Conservation (phyloP, 2,888 invertebrate species). For the Camptogramma bilineatum region DNA sequence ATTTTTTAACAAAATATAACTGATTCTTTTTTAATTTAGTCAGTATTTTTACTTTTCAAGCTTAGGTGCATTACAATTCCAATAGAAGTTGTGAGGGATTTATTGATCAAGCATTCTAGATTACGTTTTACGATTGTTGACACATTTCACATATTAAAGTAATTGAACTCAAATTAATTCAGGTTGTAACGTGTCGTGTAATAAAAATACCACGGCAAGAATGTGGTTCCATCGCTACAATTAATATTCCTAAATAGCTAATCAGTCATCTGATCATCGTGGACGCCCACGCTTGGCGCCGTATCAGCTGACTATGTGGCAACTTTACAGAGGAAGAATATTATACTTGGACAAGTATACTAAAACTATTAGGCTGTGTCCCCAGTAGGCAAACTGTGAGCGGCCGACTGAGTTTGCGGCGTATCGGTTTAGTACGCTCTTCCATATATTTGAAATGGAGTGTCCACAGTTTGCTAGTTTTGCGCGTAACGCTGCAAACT, state of each 20-base stretch:
- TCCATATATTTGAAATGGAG: too few relatives aligned
- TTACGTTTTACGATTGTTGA: conserved; percentile 14
- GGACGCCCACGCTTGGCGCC: conserved; percentile 75
- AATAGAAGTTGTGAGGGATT: neutral
- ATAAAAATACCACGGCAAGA: conserved; percentile 63
- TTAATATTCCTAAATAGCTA: conserved; percentile 79
- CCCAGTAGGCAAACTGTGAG: too few relatives aligned
- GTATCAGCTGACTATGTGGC: conserved; percentile 37
- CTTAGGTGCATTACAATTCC: too few relatives aligned
- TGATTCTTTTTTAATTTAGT: too few relatives aligned
- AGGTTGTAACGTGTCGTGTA: conserved; percentile 43
- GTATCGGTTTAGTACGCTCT: too few relatives aligned
- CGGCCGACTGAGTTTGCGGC: too few relatives aligned
- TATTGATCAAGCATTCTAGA: neutral
- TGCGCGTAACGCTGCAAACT: too few relatives aligned
- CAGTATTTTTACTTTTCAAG: too few relatives aligned
- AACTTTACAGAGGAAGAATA: conserved; percentile 17
- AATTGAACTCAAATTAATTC: conserved; percentile 33
- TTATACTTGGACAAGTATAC: neutral
- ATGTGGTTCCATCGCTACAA: conserved; percentile 70
- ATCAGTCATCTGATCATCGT: conserved; percentile 80
- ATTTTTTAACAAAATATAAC: neutral
- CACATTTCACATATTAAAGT: conserved; percentile 18
- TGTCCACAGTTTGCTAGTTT: too few relatives aligned
- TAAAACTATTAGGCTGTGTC: neutral